Base-by-base conservation (phyloP, 2,888 invertebrate genomes). In the Mongoloraphidia duomilia region DNA sequence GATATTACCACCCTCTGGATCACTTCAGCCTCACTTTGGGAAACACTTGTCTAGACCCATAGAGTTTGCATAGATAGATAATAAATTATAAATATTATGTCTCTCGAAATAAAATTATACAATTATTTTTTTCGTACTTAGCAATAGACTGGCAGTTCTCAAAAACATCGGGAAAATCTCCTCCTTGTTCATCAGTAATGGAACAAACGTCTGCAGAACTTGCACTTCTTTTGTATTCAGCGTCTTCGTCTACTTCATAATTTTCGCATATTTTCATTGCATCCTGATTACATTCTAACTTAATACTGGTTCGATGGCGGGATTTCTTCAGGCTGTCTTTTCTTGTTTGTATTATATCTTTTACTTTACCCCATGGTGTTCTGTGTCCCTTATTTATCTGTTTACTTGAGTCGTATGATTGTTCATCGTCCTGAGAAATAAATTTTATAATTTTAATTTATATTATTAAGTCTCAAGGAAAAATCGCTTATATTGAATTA, bases 321-420 rank as follows among this genome's bases (percentile, higher is more conserved):
- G 74, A 74, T 64, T 76, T 75, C 65, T 79, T 78, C 50, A 79
- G 73, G 13, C 81, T 79, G 54, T 81, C 82, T 52, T 78, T 74
- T 47, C 79, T 73, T 0, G 82, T 80, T 60, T 83, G 81, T 53
- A 85, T 82, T 50, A 85, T 84, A 59, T 82, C 82, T 53, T 83
- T 79, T 71, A 86, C 82, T 65, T 83, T 82, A 1, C 80, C 79
- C 84, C 85, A 85, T 0, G 84, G 79, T n/a, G 79, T 82, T 61
- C 79, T 80, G 63, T 74, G 73, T 11, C 71, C 65, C 54, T 76
- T 75, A 57, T 73, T 72, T 2, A 72, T 33, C 43, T 43, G 43
- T 12, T 42, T 41, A 43, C 43, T 70, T 2, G 73, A 72, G 0
- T 72, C 71, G 0, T 70, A 71, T 0, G 72, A 71, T 33, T 70